Evolutionary conservation across 2,888 invertebrate genomes (phyloP).

Genomic region (Caenorhabditis becei): DNA sequence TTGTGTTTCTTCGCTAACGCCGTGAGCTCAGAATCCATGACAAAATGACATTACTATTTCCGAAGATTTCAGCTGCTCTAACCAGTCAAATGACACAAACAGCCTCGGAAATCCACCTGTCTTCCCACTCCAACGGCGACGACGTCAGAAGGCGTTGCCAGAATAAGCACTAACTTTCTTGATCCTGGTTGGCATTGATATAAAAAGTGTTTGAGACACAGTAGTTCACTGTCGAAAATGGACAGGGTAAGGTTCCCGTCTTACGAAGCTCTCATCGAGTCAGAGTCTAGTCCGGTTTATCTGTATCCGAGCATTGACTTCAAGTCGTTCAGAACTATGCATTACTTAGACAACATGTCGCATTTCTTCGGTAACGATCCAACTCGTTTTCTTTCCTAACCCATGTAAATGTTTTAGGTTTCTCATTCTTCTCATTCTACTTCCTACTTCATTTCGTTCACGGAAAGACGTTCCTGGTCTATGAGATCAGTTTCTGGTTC

Average conservation of each 20-base stretch:
- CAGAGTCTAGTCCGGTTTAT: neutral
- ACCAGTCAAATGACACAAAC: conserved; percentile 18
- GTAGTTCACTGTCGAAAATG: conserved; percentile 8
- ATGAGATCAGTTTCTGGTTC: conserved; percentile 17
- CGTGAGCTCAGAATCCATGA: neutral
- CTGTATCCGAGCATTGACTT: conserved; percentile 18
- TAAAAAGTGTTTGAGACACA: neutral
- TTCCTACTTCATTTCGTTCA: conserved; percentile 12
- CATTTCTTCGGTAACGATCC: conserved; percentile 13
- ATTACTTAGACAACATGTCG: conserved; percentile 20
- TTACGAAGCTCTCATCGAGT: conserved; percentile 12
- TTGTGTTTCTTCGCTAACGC: neutral
- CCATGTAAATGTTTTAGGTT: conserved; percentile 14
- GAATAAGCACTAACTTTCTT: neutral
- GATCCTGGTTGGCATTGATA: neutral
- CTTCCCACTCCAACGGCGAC: conserved; percentile 15
- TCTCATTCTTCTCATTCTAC: conserved; percentile 17
- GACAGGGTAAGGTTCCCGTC: conserved; percentile 21
- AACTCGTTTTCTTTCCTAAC: neutral
- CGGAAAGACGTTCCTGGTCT: conserved; percentile 30
- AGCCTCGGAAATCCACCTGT: conserved; percentile 27
- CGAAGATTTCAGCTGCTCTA: conserved; percentile 22
- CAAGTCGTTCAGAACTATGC: neutral
- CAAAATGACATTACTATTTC: conserved; percentile 3
- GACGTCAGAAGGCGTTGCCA: conserved; percentile 20